Evolutionary conservation across 1,140 invertebrate species (phyloP).

Genomic region (Chironomus striatipennis): DNA sequence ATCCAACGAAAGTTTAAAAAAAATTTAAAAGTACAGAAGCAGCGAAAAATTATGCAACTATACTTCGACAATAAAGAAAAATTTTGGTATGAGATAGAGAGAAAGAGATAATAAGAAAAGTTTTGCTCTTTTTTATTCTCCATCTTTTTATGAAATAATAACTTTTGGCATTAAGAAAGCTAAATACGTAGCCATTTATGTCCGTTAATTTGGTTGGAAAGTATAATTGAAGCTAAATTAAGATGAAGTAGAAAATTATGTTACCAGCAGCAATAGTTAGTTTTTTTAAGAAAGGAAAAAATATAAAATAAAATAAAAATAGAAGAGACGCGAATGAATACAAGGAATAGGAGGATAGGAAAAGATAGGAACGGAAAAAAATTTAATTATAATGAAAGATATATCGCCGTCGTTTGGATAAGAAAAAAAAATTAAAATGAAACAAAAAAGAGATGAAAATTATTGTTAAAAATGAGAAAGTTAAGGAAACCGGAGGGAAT

Average conservation of each 20-base stretch:
- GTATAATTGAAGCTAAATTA: conserved; percentile 21
- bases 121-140: neutral
- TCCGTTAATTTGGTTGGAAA: conserved; percentile 18
- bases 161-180: conserved; percentile 21
- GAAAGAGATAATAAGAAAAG: conserved; percentile 19
- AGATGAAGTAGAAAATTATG: conserved; percentile 15
- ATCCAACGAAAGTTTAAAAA: no score
- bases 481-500: conserved; percentile 6
- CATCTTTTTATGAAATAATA: conserved; percentile 16
- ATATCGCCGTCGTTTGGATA: conserved; percentile 15
- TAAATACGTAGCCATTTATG: conserved; percentile 9
- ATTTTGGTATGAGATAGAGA: no score
- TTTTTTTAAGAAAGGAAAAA: neutral
- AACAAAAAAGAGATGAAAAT: conserved; percentile 16
- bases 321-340: neutral
- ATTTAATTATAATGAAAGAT: conserved; percentile 24
- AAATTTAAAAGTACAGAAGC: neutral
- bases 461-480: neutral
- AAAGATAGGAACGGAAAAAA: neutral
- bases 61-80: neutral
- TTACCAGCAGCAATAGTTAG: conserved; percentile 11
- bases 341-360: neutral
- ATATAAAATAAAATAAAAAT: neutral
- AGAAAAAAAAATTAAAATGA: neutral
- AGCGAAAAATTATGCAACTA: neutral